Evolutionary conservation across 1,140 invertebrate genomes (phyloP).

Genomic region (Leptinotarsa lineolata): DNA sequence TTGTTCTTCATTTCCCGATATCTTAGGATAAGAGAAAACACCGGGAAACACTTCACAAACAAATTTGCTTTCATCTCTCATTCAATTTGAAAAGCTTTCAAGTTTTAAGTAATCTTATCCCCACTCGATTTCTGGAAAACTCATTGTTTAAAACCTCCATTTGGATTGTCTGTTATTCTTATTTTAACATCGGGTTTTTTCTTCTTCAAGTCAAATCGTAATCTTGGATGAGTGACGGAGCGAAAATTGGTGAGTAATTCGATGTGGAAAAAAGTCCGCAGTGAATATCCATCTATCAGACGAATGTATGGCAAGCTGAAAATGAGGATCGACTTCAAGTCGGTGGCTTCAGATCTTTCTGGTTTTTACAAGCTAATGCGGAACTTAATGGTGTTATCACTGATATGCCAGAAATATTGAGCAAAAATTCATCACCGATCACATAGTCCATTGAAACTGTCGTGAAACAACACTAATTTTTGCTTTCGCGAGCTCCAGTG

Average conservation of each 20-base stretch:
- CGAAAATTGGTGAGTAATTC: neutral
- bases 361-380: neutral
- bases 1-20: slow-evolving; percentile 14
- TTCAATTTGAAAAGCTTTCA: slow-evolving; percentile 23
- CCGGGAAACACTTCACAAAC: slow-evolving; percentile 19
- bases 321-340: no score
- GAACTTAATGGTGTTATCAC: neutral
- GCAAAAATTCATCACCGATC: no score
- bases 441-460: no score
- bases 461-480: no score
- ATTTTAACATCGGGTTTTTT: slow-evolving; percentile 2
- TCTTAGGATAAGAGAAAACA: slow-evolving; percentile 1
- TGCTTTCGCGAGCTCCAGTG: no score
- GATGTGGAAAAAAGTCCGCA: neutral
- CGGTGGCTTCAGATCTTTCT: no score
- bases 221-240: neutral
- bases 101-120: slow-evolving; percentile 16
- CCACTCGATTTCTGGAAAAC: slow-evolving; percentile 8
- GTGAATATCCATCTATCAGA: neutral
- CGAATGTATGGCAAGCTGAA: no score
- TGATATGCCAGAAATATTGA: no score
- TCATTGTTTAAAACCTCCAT: slow-evolving; percentile 20
- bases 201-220: neutral
- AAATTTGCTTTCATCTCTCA: slow-evolving; percentile 20
- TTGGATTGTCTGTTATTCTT: slow-evolving; percentile 12